These are phyloP conservation scores for Mormyrus hasselquistii DNA, from an alignment of 2,797 vertebrate genomes.

Conservation along the genomic window DNA sequence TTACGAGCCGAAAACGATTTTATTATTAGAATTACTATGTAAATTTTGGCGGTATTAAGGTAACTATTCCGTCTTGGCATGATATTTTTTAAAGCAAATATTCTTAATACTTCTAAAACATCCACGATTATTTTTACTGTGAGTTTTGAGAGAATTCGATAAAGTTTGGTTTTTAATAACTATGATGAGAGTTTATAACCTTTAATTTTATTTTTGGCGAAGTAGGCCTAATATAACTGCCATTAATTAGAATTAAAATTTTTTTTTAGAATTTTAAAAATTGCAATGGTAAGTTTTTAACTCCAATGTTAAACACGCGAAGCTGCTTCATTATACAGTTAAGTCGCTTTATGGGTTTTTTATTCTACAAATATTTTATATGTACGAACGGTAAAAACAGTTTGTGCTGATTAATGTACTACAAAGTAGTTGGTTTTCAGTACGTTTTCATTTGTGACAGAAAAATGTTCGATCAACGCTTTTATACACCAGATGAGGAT, in stretches of 20 bases:
- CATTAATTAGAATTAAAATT: background rate
- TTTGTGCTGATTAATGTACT: background rate
- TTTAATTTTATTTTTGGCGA: background rate
- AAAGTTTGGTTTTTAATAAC: background rate
- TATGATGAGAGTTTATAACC: background rate
- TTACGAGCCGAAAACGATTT: background rate
- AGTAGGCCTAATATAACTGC: background rate
- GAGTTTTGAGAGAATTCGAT: background rate
- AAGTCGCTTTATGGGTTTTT: background rate
- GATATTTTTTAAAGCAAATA: background rate
- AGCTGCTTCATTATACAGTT: background rate
- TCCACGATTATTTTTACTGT: background rate
- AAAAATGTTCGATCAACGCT: background rate
- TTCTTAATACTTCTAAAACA: background rate
- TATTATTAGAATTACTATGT: background rate
- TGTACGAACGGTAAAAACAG: background rate
- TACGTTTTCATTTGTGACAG: background rate
- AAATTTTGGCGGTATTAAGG: background rate
- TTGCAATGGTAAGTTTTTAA: background rate
- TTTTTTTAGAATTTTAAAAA: background rate
- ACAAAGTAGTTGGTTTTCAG: background rate
- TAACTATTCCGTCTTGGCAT: background rate
- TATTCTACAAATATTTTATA: no score
- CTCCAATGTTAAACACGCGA: background rate
- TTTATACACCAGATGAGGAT: background rate